phyloP scores from a whole-genome alignment of 2,888 invertebrate species.

The Trachelus troglodyta region DNA sequence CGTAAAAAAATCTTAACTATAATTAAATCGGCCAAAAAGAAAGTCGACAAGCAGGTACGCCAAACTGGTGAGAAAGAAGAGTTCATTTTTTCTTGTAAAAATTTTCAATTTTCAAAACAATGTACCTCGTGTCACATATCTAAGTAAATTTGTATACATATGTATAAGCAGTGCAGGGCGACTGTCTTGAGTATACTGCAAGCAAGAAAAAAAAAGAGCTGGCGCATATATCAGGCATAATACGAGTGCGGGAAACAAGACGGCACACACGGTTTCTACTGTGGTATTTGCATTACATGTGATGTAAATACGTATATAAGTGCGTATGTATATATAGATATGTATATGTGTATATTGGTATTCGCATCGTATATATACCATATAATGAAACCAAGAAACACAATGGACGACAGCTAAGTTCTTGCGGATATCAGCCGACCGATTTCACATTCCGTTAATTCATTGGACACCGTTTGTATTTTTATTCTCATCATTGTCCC shows the following conservation, averaged over 20 bases:
- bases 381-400: background rate
- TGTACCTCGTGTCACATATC: background rate
- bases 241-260: background rate
- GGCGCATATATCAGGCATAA: background rate
- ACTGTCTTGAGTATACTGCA: background rate
- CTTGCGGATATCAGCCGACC: slow-evolving; percentile 1
- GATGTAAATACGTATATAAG: background rate
- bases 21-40: no score
- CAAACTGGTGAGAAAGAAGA: background rate
- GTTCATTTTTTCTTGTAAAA: background rate
- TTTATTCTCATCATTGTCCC: background rate
- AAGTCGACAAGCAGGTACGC: background rate
- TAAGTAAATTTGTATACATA: background rate
- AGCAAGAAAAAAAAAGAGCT: background rate
- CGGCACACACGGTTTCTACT: background rate
- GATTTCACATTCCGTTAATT: slow-evolving; percentile 9
- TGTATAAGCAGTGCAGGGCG: background rate
- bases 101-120: background rate
- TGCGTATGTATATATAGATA: background rate
- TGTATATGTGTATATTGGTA: background rate
- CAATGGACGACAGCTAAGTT: background rate
- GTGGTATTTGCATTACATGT: background rate
- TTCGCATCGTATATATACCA: background rate
- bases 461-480: background rate
- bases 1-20: no score